Conservation (phyloP, 1,140 invertebrate genomes). For the Cydia pomonella region DNA sequence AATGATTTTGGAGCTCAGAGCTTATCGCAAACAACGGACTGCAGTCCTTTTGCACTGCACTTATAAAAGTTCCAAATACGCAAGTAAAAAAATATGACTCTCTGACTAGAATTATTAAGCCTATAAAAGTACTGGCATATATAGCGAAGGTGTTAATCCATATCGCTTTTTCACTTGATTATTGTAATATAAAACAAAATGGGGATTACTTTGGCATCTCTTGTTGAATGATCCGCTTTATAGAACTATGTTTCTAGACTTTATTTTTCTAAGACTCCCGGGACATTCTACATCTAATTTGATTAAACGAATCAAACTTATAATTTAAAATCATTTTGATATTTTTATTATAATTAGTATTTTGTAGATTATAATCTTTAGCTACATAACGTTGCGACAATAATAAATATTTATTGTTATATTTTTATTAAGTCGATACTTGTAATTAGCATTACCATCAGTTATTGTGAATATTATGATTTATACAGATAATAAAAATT, state of each 20-base stretch:
- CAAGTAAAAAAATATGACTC: no score
- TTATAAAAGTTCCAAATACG: no score
- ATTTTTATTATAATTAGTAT: background rate
- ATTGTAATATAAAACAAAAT: no score
- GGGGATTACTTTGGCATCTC: no score
- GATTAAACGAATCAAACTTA: background rate
- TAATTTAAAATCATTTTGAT: constrained; percentile 11
- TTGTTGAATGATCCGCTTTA: no score
- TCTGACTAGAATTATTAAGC: no score
- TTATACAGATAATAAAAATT: constrained; percentile 10
- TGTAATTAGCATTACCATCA: constrained; percentile 13
- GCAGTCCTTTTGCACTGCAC: no score
- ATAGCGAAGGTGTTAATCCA: no score
- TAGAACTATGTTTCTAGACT: background rate
- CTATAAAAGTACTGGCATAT: no score
- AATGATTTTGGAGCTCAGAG: background rate
- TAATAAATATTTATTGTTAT: constrained; percentile 7
- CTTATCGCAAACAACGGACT: background rate
- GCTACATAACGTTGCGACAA: constrained; percentile 2
- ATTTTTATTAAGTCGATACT: constrained; percentile 19
- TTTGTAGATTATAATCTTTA: constrained; percentile 7
- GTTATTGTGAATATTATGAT: background rate
- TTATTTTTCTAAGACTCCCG: no score
- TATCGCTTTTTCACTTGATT: no score
- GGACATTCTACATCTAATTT: background rate